These are phyloP conservation scores for Drosophila multiciliata DNA, from an alignment of 2,888 invertebrate genomes.

Conservation along the genomic window DNA sequence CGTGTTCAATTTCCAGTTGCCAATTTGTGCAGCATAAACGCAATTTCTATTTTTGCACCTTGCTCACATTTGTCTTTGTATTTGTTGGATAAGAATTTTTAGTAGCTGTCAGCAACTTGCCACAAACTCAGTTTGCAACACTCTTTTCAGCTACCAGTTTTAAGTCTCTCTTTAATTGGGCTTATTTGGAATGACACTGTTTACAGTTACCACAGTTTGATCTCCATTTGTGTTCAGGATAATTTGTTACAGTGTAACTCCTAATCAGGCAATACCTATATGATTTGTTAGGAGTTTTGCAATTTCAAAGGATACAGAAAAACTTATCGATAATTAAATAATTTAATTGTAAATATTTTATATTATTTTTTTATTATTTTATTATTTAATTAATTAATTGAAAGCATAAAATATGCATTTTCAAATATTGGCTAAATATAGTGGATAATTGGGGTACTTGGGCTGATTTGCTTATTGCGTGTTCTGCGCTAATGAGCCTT, in stretches of 20 bases:
- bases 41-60: slow-evolving; percentile 55
- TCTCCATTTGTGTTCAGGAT: too few relatives aligned
- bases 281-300: not conserved
- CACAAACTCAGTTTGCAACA: slow-evolving; percentile 4
- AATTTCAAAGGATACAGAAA: not conserved
- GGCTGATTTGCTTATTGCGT: slow-evolving; percentile 6
- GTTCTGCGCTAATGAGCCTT: slow-evolving; percentile 42
- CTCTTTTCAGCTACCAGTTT: not conserved
- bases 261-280: too few relatives aligned
- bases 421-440: not conserved
- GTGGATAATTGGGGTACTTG: not conserved
- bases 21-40: slow-evolving; percentile 60
- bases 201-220: too few relatives aligned
- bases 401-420: not conserved
- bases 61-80: slow-evolving; percentile 25
- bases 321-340: too few relatives aligned
- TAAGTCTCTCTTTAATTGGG: not conserved
- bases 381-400: too few relatives aligned
- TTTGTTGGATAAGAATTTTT: slow-evolving; percentile 49
- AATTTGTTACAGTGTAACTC: too few relatives aligned
- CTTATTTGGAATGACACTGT: too few relatives aligned
- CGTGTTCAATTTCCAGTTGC: slow-evolving; percentile 35
- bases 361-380: too few relatives aligned
- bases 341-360: too few relatives aligned
- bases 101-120: slow-evolving; percentile 48